Percentiles rank a stretch among this genome's conserved stretches.
Evolutionary conservation across 2,113 vertebrate species (phyloP).

Genomic region (Chauna torquata): DNA sequence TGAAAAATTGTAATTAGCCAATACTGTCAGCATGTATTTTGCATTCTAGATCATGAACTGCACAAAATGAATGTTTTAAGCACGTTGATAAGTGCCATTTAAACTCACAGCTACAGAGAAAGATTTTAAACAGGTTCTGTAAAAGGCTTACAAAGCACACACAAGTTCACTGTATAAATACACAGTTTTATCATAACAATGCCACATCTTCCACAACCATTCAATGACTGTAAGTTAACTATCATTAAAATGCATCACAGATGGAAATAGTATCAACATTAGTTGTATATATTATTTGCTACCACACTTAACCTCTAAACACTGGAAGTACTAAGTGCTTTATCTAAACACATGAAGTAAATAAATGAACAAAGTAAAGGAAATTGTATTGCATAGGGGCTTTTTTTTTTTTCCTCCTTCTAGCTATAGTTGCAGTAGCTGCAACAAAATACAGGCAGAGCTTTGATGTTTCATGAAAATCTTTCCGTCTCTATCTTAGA

Average conservation of each 20-base stretch:
- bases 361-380: neutral
- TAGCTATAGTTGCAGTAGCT: neutral
- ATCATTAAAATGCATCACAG: neutral
- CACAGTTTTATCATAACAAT: neutral
- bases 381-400: neutral
- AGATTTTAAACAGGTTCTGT: neutral
- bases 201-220: neutral
- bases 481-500: neutral
- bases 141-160: neutral
- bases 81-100: neutral
- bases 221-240: neutral
- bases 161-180: neutral
- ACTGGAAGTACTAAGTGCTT: neutral
- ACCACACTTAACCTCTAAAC: neutral
- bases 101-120: neutral
- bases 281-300: neutral
- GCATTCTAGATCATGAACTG: neutral
- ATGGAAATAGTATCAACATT: neutral
- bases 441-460: neutral
- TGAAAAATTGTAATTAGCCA: neutral
- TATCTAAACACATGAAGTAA: fast-evolving
- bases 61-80: neutral
- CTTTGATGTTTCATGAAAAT: neutral
- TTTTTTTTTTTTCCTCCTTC: neutral
- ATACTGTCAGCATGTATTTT: neutral